phyloP scores from a whole-genome alignment of 2,113 vertebrate genomes.

The Tetraodon nigroviridis region DNA sequence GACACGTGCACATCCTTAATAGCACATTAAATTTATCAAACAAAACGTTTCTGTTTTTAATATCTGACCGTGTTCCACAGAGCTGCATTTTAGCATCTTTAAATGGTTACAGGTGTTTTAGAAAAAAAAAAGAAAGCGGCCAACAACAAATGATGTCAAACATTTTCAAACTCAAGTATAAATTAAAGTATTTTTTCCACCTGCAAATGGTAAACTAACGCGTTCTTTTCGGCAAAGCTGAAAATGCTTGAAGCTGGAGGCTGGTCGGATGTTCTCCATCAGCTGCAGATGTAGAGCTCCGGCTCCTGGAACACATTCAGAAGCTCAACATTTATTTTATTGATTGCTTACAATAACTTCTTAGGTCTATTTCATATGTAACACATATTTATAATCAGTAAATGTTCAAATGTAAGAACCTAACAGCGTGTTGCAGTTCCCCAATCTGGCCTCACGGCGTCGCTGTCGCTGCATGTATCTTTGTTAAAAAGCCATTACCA shows the following conservation, averaged over 20 bases:
- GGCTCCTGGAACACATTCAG: constrained; percentile 34
- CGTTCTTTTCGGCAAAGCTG: not conserved
- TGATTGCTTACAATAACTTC: not conserved
- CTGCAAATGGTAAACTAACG: not conserved
- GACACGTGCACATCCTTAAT: not conserved
- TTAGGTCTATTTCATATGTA: not conserved
- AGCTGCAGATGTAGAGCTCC: constrained; percentile 68
- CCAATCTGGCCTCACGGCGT: constrained; percentile 14
- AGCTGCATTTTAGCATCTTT: not conserved
- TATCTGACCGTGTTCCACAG: not conserved
- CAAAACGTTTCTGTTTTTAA: no score
- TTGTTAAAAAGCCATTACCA: no score
- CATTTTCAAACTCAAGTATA: not conserved
- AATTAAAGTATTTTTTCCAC: not conserved
- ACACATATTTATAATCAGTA: no score
- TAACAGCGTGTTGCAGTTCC: not conserved
- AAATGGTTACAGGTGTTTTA: constrained; percentile 15
- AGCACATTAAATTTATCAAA: constrained; percentile 2
- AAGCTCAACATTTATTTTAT: not conserved
- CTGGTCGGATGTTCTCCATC: not conserved
- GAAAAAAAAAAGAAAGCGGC: no score
- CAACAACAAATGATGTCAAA: not conserved
- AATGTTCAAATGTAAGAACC: not conserved
- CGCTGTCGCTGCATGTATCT: constrained; percentile 1
- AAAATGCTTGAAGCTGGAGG: not conserved